phyloP scores from a whole-genome alignment of 2,797 vertebrate genomes.

The Tamandua tetradactyla region DNA sequence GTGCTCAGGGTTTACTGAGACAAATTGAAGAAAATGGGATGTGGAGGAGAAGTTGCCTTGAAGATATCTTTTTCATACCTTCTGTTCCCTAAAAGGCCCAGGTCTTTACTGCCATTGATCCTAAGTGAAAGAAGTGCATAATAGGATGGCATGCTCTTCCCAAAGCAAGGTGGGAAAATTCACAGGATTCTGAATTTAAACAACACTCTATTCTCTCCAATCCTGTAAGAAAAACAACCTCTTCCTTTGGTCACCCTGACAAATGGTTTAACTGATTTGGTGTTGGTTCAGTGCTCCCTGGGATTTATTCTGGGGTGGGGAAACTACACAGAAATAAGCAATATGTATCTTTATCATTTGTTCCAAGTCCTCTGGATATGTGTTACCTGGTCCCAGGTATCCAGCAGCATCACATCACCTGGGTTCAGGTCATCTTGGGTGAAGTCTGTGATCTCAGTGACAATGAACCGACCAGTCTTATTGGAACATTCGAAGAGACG shows the following conservation, averaged over 20 bases:
- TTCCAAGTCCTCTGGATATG: background rate
- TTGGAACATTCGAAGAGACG: conserved; percentile 95
- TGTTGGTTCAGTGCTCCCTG: background rate
- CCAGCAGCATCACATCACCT: conserved; percentile 93
- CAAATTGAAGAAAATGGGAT: background rate
- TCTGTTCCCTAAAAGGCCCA: background rate
- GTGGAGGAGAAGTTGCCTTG: background rate
- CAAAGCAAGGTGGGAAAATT: background rate
- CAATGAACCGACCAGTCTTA: conserved; percentile 91
- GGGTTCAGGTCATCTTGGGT: conserved; percentile 92
- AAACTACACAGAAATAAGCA: background rate
- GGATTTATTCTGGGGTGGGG: background rate
- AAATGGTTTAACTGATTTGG: background rate
- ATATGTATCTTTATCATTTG: background rate
- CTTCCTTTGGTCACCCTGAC: background rate
- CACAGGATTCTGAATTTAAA: background rate
- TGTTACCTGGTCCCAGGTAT: conserved; percentile 95
- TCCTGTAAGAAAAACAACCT: background rate
- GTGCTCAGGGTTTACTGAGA: background rate
- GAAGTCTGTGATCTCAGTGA: conserved; percentile 90
- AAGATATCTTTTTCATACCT: background rate
- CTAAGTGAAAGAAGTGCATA: background rate
- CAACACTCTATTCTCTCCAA: background rate
- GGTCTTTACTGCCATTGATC: background rate
- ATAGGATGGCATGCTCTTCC: background rate